Evolutionary conservation across 2,888 invertebrate genomes (phyloP).

Genomic region (Parthenolecanium corni): DNA sequence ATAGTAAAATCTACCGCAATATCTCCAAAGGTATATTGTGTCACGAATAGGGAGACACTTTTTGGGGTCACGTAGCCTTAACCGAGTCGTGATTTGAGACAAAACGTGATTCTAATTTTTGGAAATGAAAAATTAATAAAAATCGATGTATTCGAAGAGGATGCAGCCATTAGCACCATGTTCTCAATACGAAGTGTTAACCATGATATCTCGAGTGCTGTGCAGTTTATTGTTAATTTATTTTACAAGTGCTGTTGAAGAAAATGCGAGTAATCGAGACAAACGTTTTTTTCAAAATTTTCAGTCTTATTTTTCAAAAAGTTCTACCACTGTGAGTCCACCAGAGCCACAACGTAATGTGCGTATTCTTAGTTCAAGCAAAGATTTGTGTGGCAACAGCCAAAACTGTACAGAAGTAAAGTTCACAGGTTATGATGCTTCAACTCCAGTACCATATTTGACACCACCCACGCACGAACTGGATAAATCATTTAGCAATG

Average conservation of each 20-base stretch:
- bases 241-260: not conserved
- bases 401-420: not conserved
- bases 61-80: too few species aligned
- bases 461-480: not conserved
- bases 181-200: too few species aligned
- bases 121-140: too few species aligned
- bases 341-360: too few species aligned
- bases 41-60: too few species aligned
- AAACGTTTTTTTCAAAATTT: slow-evolving; percentile 13
- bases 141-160: too few species aligned
- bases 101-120: too few species aligned
- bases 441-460: not conserved
- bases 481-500: not conserved
- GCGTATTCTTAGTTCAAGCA: not conserved
- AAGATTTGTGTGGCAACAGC: not conserved
- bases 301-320: slow-evolving; percentile 8
- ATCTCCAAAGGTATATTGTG: too few species aligned
- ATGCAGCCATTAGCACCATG: too few species aligned
- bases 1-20: too few species aligned
- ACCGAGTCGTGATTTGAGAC: too few species aligned
- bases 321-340: not conserved
- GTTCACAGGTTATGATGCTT: not conserved
- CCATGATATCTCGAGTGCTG: too few species aligned
- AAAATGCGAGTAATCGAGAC: not conserved
- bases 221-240: not conserved